These are phyloP conservation scores for Chinchilla lanigera DNA, from an alignment of 2,113 vertebrate species.

Conservation along the genomic window DNA sequence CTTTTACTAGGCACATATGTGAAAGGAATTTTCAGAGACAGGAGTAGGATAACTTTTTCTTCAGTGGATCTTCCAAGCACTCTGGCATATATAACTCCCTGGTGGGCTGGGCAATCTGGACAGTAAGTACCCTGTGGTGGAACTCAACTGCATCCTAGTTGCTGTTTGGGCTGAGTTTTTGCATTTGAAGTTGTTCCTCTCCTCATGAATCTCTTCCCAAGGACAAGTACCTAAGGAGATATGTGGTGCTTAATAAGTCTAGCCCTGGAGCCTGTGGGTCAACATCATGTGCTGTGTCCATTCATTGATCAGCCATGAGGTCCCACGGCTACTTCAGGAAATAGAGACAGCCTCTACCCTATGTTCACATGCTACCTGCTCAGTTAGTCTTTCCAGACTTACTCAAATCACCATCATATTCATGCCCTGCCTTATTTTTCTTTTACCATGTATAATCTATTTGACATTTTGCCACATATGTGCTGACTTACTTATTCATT, in stretches of 20 bases:
- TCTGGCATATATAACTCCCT: not conserved
- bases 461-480: not conserved
- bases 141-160: not conserved
- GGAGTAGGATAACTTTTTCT: not conserved
- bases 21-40: not conserved
- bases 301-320: not conserved
- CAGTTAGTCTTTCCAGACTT: not conserved
- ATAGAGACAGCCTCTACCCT: rapidly evolving
- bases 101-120: not conserved
- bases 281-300: not conserved
- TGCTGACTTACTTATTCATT: not conserved
- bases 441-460: not conserved
- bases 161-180: not conserved
- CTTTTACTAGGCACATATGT: not conserved
- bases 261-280: not conserved
- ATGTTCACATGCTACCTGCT: not conserved
- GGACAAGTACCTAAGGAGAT: not conserved
- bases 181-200: not conserved
- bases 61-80: not conserved
- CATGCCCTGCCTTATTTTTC: not conserved
- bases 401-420: not conserved
- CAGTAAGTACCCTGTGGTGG: rapidly evolving
- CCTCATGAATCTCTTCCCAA: not conserved
- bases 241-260: not conserved
- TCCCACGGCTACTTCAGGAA: not conserved